These are phyloP conservation scores for Diplodus sargus DNA, from an alignment of 2,797 vertebrate genomes.

Conservation along the genomic window DNA sequence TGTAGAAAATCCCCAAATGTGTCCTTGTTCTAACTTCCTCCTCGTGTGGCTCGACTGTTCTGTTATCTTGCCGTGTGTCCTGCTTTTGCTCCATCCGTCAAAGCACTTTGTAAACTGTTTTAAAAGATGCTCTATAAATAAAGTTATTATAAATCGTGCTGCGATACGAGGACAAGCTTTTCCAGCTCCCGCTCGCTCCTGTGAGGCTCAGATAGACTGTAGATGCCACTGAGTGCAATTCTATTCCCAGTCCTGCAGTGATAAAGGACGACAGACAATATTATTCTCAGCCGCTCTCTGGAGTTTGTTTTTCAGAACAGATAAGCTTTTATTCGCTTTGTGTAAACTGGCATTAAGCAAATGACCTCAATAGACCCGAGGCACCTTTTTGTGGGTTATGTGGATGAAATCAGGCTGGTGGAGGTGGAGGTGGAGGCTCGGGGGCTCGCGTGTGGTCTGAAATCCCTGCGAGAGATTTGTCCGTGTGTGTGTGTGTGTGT, in stretches of 20 bases:
- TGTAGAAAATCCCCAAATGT: too few species aligned
- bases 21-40: too few species aligned
- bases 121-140: background rate
- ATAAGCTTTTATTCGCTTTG: slow-evolving; percentile 39
- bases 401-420: slow-evolving; percentile 23
- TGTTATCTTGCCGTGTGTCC: too few species aligned
- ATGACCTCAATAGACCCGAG: slow-evolving; percentile 60
- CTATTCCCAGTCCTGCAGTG: background rate
- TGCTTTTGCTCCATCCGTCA: too few species aligned
- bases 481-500: background rate
- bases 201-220: background rate
- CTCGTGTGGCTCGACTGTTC: background rate
- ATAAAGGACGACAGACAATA: slow-evolving; percentile 27
- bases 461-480: slow-evolving; percentile 15
- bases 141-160: background rate
- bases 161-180: background rate
- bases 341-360: slow-evolving; percentile 50
- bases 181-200: background rate
- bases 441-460: slow-evolving; percentile 19
- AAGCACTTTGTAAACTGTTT: too few species aligned
- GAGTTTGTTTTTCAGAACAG: background rate
- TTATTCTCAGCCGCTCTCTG: slow-evolving; percentile 15
- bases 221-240: background rate
- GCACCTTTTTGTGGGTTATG: slow-evolving; percentile 31
- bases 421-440: background rate